Percentiles rank a stretch among this genome's conserved stretches.
phyloP scores from a whole-genome alignment of 2,888 invertebrate species.

The Athalia cordata region DNA sequence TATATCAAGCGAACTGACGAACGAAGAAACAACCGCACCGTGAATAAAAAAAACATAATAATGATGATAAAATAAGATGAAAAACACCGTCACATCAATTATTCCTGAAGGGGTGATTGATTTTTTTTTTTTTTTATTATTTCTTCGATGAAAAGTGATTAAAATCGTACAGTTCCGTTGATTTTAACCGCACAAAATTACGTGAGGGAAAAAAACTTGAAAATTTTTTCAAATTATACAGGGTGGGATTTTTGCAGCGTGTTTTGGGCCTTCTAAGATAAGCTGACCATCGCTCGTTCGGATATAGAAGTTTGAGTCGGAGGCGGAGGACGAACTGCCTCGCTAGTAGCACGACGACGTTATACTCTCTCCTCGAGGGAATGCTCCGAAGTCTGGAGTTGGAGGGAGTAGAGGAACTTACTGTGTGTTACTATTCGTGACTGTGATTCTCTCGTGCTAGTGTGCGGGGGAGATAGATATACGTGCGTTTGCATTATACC shows the following conservation, averaged over 20 bases:
- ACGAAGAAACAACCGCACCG: no score
- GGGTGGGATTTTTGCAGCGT: background rate
- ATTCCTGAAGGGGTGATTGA: no score
- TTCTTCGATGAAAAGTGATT: background rate
- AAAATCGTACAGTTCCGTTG: background rate
- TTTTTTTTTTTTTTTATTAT: background rate
- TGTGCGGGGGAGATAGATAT: background rate
- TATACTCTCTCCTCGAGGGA: conserved; percentile 37
- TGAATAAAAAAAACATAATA: no score
- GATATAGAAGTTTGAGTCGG: conserved; percentile 35
- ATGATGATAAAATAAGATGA: no score
- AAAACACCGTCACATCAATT: no score
- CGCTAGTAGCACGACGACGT: conserved; percentile 30
- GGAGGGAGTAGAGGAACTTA: conserved; percentile 19
- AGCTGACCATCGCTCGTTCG: conserved; percentile 23
- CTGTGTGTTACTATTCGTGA: conserved; percentile 30
- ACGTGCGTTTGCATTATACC: conserved; percentile 3
- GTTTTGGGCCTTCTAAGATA: background rate
- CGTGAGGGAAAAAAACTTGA: no score
- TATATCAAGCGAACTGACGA: no score
- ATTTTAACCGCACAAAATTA: no score
- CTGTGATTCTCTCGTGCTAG: conserved; percentile 7
- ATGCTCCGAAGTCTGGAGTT: background rate
- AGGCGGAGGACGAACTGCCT: conserved; percentile 42
- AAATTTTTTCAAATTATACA: no score